A percentile compares a stretch with the other conserved stretches of the same genome.
These are phyloP conservation scores for Mormyrus hasselquistii DNA, from an alignment of 2,797 vertebrate genomes.

Conservation along the genomic window DNA sequence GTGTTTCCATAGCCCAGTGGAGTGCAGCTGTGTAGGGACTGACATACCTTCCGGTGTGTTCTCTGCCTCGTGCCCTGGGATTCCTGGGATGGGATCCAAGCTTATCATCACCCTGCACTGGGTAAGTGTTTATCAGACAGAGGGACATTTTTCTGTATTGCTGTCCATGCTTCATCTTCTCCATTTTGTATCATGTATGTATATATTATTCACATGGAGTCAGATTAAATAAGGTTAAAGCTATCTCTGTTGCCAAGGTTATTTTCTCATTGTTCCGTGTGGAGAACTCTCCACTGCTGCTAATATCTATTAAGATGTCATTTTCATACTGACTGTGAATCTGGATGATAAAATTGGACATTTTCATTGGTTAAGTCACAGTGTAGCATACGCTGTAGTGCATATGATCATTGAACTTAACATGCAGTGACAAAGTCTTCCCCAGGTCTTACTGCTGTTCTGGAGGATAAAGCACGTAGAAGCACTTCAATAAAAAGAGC, in stretches of 20 bases:
- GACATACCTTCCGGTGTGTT: background rate
- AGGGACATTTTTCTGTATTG: background rate
- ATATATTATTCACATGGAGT: background rate
- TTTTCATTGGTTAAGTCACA: background rate
- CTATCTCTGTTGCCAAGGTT: background rate
- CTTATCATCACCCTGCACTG: background rate
- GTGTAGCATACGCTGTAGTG: background rate
- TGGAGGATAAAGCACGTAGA: background rate
- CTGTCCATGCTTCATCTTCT: background rate
- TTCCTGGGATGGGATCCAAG: background rate
- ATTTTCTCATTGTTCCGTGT: background rate
- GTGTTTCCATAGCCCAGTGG: background rate
- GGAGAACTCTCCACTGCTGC: background rate
- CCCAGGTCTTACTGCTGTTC: background rate
- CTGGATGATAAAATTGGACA: background rate
- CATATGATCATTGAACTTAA: background rate
- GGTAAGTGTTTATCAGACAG: background rate
- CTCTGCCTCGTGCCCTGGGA: background rate
- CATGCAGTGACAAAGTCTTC: background rate
- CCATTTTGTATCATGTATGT: background rate
- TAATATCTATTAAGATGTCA: background rate
- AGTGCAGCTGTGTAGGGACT: background rate
- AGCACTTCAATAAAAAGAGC: background rate
- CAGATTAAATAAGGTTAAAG: background rate
- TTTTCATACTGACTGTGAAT: background rate